These are phyloP conservation scores for Prochilodus magdalenae DNA, from an alignment of 2,113 vertebrate genomes.

Conservation along the genomic window DNA sequence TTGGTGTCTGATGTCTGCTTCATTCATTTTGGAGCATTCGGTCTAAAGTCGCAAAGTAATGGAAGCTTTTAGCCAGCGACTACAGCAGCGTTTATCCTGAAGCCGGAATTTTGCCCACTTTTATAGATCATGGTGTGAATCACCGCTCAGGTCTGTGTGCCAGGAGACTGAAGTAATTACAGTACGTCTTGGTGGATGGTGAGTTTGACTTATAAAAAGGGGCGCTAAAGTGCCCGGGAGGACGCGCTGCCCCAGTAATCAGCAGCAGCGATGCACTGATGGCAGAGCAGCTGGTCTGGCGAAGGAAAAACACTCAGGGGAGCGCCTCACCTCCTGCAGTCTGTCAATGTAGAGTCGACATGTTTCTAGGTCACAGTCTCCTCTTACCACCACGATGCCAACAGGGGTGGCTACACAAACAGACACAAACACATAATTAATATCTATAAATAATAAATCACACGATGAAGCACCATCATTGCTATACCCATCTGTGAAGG, in stretches of 20 bases:
- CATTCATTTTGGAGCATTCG: no score
- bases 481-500: background rate
- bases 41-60: background rate
- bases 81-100: background rate
- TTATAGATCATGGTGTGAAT: no score
- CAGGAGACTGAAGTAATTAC: conserved; percentile 33
- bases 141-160: background rate
- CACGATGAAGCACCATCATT: background rate
- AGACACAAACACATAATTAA: conserved; percentile 38
- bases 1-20: no score
- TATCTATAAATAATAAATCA: conserved; percentile 1
- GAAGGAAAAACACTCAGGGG: background rate
- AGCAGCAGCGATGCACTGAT: conserved; percentile 5
- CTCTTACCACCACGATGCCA: conserved; percentile 95
- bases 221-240: conserved; percentile 21
- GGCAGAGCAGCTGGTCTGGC: conserved; percentile 6
- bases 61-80: background rate
- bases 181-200: conserved; percentile 22
- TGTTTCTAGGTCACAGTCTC: conserved; percentile 97
- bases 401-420: conserved; percentile 86
- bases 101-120: no score
- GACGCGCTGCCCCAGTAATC: conserved; percentile 18
- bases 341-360: conserved; percentile 96
- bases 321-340: conserved; percentile 87
- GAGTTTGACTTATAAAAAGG: conserved; percentile 7